A percentile compares a stretch with the other conserved stretches of the same genome.
phyloP scores from a whole-genome alignment of 2,113 vertebrate species.

The Paratilapia polleni region DNA sequence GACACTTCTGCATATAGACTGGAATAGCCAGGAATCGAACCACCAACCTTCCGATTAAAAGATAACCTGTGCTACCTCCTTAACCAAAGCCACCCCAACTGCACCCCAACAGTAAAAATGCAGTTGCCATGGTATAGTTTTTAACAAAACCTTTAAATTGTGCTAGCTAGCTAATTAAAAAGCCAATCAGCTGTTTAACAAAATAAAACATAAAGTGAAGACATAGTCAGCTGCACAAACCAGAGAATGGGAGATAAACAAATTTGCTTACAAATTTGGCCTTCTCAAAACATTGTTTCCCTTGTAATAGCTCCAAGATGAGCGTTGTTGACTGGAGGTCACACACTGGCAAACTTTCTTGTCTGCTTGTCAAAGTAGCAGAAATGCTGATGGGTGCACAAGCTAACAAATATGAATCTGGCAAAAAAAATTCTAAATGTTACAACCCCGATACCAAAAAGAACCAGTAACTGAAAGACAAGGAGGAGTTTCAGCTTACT shows the following conservation, averaged over 20 bases:
- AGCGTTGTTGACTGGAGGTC: neutral
- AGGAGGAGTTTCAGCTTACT: neutral
- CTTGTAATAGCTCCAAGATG: too few relatives aligned
- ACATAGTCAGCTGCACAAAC: too few relatives aligned
- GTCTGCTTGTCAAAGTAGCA: neutral
- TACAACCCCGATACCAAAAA: accelerated
- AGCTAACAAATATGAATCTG: too few relatives aligned
- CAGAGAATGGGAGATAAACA: too few relatives aligned
- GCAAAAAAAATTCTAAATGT: neutral
- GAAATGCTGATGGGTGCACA: neutral
- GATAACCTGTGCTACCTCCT: too few relatives aligned
- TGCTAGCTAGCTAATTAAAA: neutral
- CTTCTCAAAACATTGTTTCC: too few relatives aligned
- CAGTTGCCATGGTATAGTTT: neutral
- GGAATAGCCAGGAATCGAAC: too few relatives aligned
- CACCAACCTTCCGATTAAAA: too few relatives aligned
- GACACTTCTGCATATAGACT: too few relatives aligned
- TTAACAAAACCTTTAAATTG: neutral
- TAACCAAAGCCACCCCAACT: too few relatives aligned
- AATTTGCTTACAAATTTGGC: too few relatives aligned
- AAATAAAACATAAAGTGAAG: neutral
- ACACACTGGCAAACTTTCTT: neutral
- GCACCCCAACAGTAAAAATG: neutral
- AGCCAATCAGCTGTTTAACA: neutral
- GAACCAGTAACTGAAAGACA: neutral